Conservation (phyloP, 2,888 invertebrate genomes). For the Dolomedes plantarius region DNA sequence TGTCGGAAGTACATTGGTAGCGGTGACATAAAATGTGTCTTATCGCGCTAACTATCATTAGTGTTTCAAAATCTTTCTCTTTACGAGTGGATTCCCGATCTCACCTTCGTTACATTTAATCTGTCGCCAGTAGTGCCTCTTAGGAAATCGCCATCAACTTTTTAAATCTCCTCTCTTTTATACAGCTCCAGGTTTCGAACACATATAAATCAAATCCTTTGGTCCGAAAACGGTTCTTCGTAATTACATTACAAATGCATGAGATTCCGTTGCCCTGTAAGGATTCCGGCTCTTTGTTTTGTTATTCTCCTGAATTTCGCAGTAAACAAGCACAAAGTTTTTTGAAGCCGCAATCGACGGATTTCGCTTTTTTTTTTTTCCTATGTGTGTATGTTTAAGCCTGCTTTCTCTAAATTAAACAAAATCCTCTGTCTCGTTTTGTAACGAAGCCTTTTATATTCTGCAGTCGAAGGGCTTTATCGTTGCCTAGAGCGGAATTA, state of each 20-base stretch:
- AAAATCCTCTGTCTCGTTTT: background rate
- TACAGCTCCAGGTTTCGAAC: background rate
- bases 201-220: constrained; percentile 10
- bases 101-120: too few relatives aligned
- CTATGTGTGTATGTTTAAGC: background rate
- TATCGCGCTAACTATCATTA: too few relatives aligned
- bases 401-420: constrained; percentile 7
- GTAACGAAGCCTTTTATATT: background rate
- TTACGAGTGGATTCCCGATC: too few relatives aligned
- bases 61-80: too few relatives aligned
- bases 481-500: background rate
- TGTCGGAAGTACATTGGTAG: too few relatives aligned
- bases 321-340: background rate
- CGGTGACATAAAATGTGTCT: too few relatives aligned
- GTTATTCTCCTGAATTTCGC: background rate
- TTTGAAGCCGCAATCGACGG: background rate
- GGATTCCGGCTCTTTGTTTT: background rate
- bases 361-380: background rate
- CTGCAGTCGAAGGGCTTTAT: constrained; percentile 3
- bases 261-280: constrained; percentile 38
- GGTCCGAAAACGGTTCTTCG: background rate
- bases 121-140: too few relatives aligned
- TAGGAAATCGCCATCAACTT: constrained; percentile 19
- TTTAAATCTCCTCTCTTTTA: constrained; percentile 22
- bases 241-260: constrained; percentile 64